These are phyloP conservation scores for Vicugna pacos DNA, from an alignment of 2,113 vertebrate species.

Conservation along the genomic window DNA sequence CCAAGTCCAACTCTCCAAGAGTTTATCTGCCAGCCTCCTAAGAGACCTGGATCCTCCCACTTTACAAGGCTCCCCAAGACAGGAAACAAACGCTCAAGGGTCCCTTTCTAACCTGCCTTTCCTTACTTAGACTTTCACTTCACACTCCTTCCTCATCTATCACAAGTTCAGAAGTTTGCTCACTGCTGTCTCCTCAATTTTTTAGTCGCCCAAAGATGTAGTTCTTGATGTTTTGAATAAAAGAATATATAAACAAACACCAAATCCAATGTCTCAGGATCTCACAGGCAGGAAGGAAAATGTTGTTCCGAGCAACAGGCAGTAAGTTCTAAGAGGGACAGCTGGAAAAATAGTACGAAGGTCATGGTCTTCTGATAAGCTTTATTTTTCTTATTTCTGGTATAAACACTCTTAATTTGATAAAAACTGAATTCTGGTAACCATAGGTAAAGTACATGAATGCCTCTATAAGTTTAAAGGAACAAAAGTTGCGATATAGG, in stretches of 20 bases:
- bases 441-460: neutral
- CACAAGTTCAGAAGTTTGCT: neutral
- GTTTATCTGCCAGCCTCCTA: neutral
- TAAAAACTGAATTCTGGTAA: neutral
- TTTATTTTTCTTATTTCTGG: slow-evolving; percentile 58
- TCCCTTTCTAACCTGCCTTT: neutral
- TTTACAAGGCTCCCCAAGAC: neutral
- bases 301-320: slow-evolving; percentile 74
- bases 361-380: neutral
- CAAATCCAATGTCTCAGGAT: slow-evolving; percentile 13
- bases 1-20: neutral
- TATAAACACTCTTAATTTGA: slow-evolving; percentile 17
- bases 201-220: neutral
- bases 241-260: slow-evolving; percentile 67
- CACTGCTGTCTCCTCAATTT: neutral
- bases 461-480: neutral
- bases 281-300: slow-evolving; percentile 40
- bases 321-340: slow-evolving; percentile 67
- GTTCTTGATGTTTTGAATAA: slow-evolving; percentile 55
- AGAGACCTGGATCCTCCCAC: neutral
- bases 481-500: neutral
- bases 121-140: neutral
- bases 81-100: neutral
- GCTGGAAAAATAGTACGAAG: slow-evolving; percentile 76
- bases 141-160: neutral